Percentiles rank a stretch among this genome's conserved stretches.
phyloP scores from a whole-genome alignment of 2,797 vertebrate species.

The Acanthurus tractus region DNA sequence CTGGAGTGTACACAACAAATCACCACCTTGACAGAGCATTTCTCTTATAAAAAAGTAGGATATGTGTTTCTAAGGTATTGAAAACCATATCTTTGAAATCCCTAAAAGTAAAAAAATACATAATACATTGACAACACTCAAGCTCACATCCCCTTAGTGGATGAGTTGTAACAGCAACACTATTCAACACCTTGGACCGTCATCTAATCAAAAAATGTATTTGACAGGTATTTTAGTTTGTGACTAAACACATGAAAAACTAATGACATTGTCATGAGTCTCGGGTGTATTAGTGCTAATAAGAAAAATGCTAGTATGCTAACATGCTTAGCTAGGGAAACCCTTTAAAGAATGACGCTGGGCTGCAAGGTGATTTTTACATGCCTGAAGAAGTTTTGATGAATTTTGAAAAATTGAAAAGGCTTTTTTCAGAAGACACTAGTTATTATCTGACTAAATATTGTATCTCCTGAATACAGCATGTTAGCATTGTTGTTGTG shows the following conservation, averaged over 20 bases:
- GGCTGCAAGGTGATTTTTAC: background rate
- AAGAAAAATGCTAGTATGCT: background rate
- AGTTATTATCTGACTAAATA: background rate
- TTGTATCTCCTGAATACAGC: background rate
- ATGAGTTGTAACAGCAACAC: background rate
- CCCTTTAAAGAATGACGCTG: background rate
- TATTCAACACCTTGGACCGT: background rate
- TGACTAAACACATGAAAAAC: background rate
- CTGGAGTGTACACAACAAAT: no score
- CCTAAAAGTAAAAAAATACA: no score
- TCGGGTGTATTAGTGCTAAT: background rate
- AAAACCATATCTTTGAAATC: no score
- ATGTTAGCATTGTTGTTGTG: background rate
- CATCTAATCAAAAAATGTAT: background rate
- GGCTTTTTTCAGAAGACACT: no score
- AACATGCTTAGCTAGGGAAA: background rate
- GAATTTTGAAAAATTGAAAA: background rate
- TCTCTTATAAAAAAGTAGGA: no score
- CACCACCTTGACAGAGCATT: no score
- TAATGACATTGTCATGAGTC: background rate
- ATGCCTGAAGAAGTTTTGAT: background rate
- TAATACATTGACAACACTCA: no score
- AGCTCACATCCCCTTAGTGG: background rate
- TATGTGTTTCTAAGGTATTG: no score
- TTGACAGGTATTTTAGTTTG: background rate